Evolutionary conservation across 2,888 invertebrate genomes (phyloP), one percentile per base, ranked within the genome.

Genomic region (Ennomos quercinarius): DNA sequence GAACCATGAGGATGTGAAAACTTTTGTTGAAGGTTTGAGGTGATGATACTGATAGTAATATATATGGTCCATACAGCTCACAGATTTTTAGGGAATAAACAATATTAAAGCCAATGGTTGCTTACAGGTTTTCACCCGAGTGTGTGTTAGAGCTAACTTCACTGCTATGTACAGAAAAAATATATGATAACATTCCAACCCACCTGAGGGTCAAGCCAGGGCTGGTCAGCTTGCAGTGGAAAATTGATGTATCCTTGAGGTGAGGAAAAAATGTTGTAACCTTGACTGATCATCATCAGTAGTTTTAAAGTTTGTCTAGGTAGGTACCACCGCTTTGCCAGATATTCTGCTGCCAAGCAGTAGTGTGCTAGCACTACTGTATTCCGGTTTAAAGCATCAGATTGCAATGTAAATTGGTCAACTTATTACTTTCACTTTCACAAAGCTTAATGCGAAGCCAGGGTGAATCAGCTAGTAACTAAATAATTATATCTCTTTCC

Each of bases 171-270:
- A 81, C 78, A 0, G 90, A 91, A 10, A 74, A 84, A 48, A 79
- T 92, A 47, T 92, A 91, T 61, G 76, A 76, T 0, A 85, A 76
- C 38, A 64, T 90, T 1, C 89, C 88, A 0, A 66, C 65, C 11
- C 89, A 91, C 50, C 51, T 91, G 43, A 61, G 81, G 8, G 71
- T 83, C 0, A 89, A 89, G 35, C 92, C 87, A 0, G 85, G 85
- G 0, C 41, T 92, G 0, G 76, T 72, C 0, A 74, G 74, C 27
- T 45, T 92, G 57, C 82, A 84, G 9, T 92, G 92, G 91, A 89
- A 84, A 51, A 86, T 92, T 40, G 92, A 92, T 63, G 47, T 91
- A 0, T 92, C 92, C 5, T 59, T 92, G 10, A 77, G 90, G 91
- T 91, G 63, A 50, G 50, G 6, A 6, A 27, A 27, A 27, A 1